Evolutionary conservation across 2,113 vertebrate species (phyloP).

Genomic region (Cisticola juncidis): DNA sequence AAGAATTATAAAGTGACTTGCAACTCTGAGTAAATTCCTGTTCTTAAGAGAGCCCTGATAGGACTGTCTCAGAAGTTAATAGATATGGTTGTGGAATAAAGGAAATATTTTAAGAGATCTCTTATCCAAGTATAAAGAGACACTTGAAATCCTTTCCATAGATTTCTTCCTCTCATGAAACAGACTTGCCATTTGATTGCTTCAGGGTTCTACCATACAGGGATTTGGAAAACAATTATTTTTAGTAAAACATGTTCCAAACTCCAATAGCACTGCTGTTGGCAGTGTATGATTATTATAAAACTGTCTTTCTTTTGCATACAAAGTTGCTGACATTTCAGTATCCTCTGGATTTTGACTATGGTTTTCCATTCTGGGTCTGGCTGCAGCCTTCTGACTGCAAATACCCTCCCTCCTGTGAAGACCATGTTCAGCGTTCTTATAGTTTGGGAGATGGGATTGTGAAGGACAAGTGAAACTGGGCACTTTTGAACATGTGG

Average conservation of each 20-base stretch:
- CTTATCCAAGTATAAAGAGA: neutral
- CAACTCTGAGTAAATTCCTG: constrained; percentile 14
- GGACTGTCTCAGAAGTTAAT: neutral
- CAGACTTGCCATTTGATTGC: neutral
- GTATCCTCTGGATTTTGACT: neutral
- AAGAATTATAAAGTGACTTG: neutral
- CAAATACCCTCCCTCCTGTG: neutral
- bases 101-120: constrained; percentile 41
- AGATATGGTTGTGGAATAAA: neutral
- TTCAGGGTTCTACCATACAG: neutral
- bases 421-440: neutral
- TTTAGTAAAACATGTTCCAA: neutral
- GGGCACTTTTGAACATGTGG: neutral
- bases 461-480: neutral
- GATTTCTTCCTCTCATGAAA: neutral
- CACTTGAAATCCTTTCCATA: constrained; percentile 26
- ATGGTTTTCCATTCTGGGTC: neutral
- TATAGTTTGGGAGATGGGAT: neutral
- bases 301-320: neutral
- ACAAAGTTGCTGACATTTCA: neutral
- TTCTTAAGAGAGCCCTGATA: constrained; percentile 1
- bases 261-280: neutral
- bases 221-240: neutral
- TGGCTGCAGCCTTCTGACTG: neutral
- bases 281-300: neutral